Evolutionary conservation across 2,888 invertebrate species (phyloP).

Genomic region (Metopia argyrocephala): DNA sequence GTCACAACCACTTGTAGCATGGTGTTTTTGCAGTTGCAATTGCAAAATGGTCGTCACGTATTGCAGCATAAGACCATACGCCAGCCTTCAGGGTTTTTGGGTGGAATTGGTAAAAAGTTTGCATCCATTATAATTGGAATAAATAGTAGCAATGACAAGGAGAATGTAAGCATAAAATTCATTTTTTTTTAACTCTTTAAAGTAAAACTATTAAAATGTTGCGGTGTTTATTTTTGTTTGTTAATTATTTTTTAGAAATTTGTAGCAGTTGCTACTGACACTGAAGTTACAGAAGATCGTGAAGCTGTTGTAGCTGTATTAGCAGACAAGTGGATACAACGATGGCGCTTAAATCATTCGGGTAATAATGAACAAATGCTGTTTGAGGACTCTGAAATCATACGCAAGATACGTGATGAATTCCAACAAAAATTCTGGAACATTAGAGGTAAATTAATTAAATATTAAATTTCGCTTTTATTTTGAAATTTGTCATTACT

Average conservation of each 20-base stretch:
- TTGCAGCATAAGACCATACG: conserved; percentile 84
- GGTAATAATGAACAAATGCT: conserved; percentile 84
- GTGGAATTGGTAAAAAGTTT: conserved; percentile 87
- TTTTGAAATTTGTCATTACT: neutral
- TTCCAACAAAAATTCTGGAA: conserved; percentile 86
- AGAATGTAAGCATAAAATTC: conserved; percentile 71
- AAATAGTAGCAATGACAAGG: conserved; percentile 75
- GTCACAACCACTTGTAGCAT: conserved; percentile 95
- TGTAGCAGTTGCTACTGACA: conserved; percentile 83
- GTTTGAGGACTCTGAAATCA: conserved; percentile 85
- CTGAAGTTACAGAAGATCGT: conserved; percentile 72
- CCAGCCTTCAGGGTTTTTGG: conserved; percentile 89
- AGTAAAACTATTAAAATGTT: neutral
- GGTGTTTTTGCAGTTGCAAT: conserved; percentile 83
- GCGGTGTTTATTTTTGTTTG: neutral
- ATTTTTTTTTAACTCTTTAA: neutral
- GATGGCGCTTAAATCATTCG: conserved; percentile 86
- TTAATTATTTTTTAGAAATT: conserved; percentile 78
- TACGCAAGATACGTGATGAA: conserved; percentile 85
- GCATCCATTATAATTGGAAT: conserved; percentile 78
- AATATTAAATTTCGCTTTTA: neutral
- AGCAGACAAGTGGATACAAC: conserved; percentile 88
- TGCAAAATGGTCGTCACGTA: conserved; percentile 83
- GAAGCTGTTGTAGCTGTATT: conserved; percentile 84
- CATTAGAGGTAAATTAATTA: conserved; percentile 73